Conservation (phyloP, 2,113 vertebrate species). For the Poeciliopsis occidentalis region DNA sequence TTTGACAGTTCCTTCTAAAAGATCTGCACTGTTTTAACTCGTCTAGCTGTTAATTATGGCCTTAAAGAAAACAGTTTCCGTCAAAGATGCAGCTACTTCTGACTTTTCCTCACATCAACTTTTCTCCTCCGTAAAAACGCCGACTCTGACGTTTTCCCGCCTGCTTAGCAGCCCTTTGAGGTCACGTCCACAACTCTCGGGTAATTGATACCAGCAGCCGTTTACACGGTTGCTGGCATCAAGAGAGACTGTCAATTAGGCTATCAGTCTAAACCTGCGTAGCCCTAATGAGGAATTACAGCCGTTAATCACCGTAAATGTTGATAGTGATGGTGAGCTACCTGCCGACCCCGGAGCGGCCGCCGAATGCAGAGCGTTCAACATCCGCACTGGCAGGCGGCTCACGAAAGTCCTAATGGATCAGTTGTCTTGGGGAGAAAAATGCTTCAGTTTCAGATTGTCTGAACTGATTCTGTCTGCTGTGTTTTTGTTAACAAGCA, state of each 20-base stretch:
- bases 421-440: background rate
- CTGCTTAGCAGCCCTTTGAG: conserved; percentile 54
- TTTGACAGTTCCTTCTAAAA: background rate
- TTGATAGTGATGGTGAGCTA: conserved; percentile 61
- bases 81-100: background rate
- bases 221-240: conserved; percentile 58
- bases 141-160: conserved; percentile 23
- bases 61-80: background rate
- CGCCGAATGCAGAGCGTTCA: conserved; percentile 38
- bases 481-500: background rate
- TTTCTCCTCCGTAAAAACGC: conserved; percentile 14
- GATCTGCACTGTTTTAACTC: background rate
- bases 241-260: conserved; percentile 62
- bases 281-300: conserved; percentile 73
- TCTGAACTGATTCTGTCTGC: conserved; percentile 5
- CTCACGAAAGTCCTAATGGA: background rate
- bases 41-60: background rate
- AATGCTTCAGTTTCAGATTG: background rate
- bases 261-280: conserved; percentile 62
- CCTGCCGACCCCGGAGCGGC: conserved; percentile 50
- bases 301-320: conserved; percentile 72
- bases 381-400: background rate
- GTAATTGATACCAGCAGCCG: conserved; percentile 69
- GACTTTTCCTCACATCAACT: background rate
- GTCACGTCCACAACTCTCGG: conserved; percentile 49